Evolutionary conservation across 2,113 vertebrate genomes (phyloP).

Genomic region (Vimba vimba): DNA sequence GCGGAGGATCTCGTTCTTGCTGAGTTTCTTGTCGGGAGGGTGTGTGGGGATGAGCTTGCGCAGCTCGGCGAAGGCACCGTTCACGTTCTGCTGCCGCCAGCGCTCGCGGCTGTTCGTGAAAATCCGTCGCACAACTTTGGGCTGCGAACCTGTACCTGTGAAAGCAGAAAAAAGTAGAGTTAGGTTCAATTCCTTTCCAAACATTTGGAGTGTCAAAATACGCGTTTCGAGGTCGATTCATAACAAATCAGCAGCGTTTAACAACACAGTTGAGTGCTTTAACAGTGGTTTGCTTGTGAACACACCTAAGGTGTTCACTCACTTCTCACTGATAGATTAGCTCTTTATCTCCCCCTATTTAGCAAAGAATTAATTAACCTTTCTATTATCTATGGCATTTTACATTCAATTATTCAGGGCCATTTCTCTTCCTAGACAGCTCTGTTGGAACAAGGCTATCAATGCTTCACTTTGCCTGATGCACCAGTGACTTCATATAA

Average conservation of each 20-base stretch:
- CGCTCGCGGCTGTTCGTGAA: slow-evolving; percentile 88
- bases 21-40: slow-evolving; percentile 86
- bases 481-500: slow-evolving; percentile 49
- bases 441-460: slow-evolving; percentile 55
- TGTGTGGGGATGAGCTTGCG: slow-evolving; percentile 87
- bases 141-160: slow-evolving; percentile 82
- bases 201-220: background rate
- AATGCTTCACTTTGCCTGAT: slow-evolving; percentile 44
- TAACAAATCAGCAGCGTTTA: slow-evolving; percentile 36
- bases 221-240: background rate
- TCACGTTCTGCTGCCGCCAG: slow-evolving; percentile 90
- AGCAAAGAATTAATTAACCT: slow-evolving; percentile 62
- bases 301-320: slow-evolving; percentile 50
- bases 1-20: slow-evolving; percentile 89
- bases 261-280: slow-evolving; percentile 39
- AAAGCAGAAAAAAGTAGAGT: slow-evolving; percentile 3
- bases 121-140: slow-evolving; percentile 84
- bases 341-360: slow-evolving; percentile 58
- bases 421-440: slow-evolving; percentile 60
- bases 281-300: slow-evolving; percentile 54
- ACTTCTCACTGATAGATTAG: slow-evolving; percentile 57
- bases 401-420: slow-evolving; percentile 62
- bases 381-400: slow-evolving; percentile 61
- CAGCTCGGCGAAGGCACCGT: slow-evolving; percentile 85
- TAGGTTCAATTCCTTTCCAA: background rate